phyloP scores from a whole-genome alignment of 92 coral and sea anemone genomes.

The Epizoanthus stellaris region DNA sequence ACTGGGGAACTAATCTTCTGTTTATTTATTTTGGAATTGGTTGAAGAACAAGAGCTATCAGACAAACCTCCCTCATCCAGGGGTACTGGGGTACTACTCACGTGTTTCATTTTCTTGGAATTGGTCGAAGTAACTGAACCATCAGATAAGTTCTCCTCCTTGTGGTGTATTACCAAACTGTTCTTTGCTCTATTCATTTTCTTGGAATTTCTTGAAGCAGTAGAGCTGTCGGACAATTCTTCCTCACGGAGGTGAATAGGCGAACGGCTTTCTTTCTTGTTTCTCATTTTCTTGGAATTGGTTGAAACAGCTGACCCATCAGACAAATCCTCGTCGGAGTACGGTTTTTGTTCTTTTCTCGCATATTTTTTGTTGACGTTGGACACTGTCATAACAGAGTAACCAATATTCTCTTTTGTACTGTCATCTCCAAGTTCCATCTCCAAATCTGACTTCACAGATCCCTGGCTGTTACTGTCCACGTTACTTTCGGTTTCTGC shows the following conservation, averaged over 20 bases:
- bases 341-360: neutral
- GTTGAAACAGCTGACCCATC: neutral
- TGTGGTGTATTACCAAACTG: neutral
- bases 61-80: neutral
- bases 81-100: neutral
- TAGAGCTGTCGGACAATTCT: neutral
- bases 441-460: constrained; percentile 4
- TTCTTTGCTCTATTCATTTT: constrained; percentile 1
- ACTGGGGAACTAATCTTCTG: neutral
- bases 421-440: neutral
- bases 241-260: neutral
- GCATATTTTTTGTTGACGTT: neutral
- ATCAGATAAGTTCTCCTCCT: neutral
- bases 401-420: neutral
- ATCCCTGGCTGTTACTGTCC: neutral
- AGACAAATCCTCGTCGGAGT: neutral
- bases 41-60: neutral
- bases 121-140: neutral
- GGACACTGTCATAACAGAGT: neutral
- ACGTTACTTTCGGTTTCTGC: neutral
- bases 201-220: neutral
- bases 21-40: neutral
- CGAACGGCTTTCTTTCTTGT: constrained; percentile 10
- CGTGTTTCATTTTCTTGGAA: neutral
- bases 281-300: neutral